Conservation (phyloP, 1,140 invertebrate species). For the Sinella curviseta region DNA sequence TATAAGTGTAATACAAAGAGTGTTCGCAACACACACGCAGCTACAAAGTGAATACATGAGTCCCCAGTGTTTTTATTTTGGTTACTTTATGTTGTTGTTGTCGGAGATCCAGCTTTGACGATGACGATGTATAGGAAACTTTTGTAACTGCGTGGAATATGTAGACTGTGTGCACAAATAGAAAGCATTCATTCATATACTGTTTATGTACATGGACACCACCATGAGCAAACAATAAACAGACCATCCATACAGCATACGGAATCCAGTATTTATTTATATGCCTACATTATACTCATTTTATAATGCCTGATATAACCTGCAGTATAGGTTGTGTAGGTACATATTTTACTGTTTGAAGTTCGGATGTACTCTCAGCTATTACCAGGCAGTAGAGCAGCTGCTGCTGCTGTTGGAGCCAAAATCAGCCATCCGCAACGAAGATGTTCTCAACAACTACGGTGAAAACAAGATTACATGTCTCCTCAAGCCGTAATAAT, state of each 20-base stretch:
- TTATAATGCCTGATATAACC: too few species aligned
- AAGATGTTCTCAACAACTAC: slow-evolving; percentile 9
- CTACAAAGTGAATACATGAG: not conserved
- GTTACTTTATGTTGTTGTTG: not conserved
- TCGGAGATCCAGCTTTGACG: not conserved
- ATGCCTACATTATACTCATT: too few species aligned
- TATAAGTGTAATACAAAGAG: too few species aligned
- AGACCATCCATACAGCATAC: not conserved
- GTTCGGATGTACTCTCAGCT: too few species aligned
- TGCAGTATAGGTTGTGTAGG: too few species aligned
- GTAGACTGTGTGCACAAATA: too few species aligned
- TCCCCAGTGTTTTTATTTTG: slow-evolving; percentile 2
- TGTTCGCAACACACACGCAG: too few species aligned
- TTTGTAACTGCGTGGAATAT: not conserved
- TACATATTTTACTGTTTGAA: too few species aligned
- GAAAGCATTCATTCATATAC: not conserved
- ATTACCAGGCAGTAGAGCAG: not conserved
- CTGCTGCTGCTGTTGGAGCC: too few species aligned
- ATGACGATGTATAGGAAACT: not conserved
- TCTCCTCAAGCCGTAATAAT: not conserved
- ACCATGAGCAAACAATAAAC: not conserved
- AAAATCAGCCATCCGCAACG: not conserved
- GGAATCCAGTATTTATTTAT: too few species aligned
- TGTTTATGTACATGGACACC: not conserved
- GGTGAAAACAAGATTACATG: slow-evolving; percentile 14